These are phyloP conservation scores for Steinernema hermaphroditum DNA, from an alignment of 2,888 invertebrate genomes.

Conservation along the genomic window DNA sequence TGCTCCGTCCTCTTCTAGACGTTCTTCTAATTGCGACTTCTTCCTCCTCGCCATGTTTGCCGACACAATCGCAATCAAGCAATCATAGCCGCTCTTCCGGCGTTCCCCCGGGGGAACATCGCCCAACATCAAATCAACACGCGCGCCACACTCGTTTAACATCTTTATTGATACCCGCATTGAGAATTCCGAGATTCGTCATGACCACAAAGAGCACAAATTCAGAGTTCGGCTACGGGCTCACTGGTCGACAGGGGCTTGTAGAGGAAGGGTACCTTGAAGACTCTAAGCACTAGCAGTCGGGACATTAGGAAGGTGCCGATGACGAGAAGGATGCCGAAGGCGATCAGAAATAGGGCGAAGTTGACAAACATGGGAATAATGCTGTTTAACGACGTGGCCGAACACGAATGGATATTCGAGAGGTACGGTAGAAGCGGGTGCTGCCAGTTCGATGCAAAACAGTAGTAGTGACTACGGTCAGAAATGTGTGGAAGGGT, in stretches of 20 bases:
- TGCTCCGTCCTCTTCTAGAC: background rate
- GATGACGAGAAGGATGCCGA: conserved; percentile 42
- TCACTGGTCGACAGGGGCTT: conserved; percentile 34
- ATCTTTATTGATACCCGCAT: conserved; percentile 28
- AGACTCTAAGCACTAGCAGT: conserved; percentile 31
- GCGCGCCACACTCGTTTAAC: no score
- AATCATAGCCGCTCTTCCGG: conserved; percentile 31
- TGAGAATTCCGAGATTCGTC: background rate
- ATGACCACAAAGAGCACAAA: background rate
- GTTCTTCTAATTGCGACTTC: conserved; percentile 20
- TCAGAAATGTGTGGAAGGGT: conserved; percentile 38
- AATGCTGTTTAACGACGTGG: conserved; percentile 41
- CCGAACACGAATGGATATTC: conserved; percentile 48
- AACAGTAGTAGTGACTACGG: conserved; percentile 55
- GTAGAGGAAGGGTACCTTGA: conserved; percentile 37
- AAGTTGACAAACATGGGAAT: conserved; percentile 51
- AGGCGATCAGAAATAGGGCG: conserved; percentile 45
- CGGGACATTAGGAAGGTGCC: conserved; percentile 3
- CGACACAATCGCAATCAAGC: conserved; percentile 48
- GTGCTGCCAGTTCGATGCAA: conserved; percentile 58
- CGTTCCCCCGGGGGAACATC: conserved; percentile 23
- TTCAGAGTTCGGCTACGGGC: background rate
- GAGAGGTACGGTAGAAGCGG: conserved; percentile 55
- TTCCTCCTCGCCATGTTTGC: conserved; percentile 41
- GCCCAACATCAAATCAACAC: conserved; percentile 32